These are phyloP conservation scores for Upupa epops DNA, from an alignment of 2,113 vertebrate genomes.

Conservation along the genomic window DNA sequence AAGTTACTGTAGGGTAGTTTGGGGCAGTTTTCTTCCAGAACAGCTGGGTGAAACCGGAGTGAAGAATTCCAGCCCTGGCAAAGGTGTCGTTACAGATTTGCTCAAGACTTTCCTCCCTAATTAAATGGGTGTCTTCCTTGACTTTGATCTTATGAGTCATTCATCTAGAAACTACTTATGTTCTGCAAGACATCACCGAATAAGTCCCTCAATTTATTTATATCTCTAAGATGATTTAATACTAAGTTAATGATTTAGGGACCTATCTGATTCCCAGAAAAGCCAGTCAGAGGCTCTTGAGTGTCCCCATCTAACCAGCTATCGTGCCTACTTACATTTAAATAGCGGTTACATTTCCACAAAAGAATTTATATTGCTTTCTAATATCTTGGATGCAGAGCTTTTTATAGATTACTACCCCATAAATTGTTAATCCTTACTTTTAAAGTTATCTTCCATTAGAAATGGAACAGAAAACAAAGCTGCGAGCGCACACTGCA, in stretches of 20 bases:
- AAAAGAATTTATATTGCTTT: constrained; percentile 63
- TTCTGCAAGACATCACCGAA: constrained; percentile 38
- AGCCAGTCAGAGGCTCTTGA: neutral
- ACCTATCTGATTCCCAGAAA: constrained; percentile 58
- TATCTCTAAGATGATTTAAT: constrained; percentile 60
- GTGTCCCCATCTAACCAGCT: constrained; percentile 40
- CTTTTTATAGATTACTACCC: constrained; percentile 35
- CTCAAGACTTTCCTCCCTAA: constrained; percentile 50
- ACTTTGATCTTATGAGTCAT: constrained; percentile 67
- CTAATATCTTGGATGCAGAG: constrained; percentile 36
- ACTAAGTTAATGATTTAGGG: constrained; percentile 59
- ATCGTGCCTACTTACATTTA: constrained; percentile 37
- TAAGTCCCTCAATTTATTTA: constrained; percentile 55
- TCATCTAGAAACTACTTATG: constrained; percentile 42
- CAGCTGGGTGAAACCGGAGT: neutral
- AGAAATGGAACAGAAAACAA: constrained; percentile 29
- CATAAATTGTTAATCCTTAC: neutral
- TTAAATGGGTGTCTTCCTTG: constrained; percentile 62
- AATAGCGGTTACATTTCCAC: constrained; percentile 43
- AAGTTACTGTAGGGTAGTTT: neutral
- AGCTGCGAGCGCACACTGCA: neutral
- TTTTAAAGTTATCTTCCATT: constrained; percentile 30
- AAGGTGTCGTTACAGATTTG: neutral
- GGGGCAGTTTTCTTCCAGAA: neutral
- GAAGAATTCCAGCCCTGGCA: neutral